A percentile compares a stretch with the other conserved stretches of the same genome.
phyloP scores from a whole-genome alignment of 2,797 vertebrate species.

The Enteromius afrohamiltoni region DNA sequence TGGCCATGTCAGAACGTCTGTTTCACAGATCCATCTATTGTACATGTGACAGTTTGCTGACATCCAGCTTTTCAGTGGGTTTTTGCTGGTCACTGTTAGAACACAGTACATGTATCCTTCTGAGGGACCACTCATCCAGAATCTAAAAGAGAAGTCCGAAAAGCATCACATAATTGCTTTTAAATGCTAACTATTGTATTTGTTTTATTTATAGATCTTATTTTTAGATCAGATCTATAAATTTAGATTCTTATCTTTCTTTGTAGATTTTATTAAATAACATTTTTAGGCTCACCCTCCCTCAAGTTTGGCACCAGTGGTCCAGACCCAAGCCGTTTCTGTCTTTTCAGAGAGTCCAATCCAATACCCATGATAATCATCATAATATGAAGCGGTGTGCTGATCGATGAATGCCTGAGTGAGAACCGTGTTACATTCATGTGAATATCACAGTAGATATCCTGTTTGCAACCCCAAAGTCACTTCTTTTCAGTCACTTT shows the following conservation, averaged over 20 bases:
- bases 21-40: slow-evolving; percentile 57
- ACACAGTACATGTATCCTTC: fast-evolving
- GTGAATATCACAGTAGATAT: background rate
- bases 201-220: background rate
- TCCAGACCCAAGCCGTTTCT: slow-evolving; percentile 62
- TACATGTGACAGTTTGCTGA: fast-evolving
- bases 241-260: too few relatives aligned
- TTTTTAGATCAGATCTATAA: too few relatives aligned
- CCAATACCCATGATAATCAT: slow-evolving; percentile 64
- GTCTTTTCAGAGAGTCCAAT: slow-evolving; percentile 61
- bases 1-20: slow-evolving; percentile 38
- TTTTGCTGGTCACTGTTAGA: background rate
- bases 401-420: slow-evolving; percentile 70
- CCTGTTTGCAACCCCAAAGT: background rate
- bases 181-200: background rate
- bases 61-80: slow-evolving; percentile 28
- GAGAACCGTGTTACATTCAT: background rate
- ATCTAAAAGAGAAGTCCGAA: slow-evolving; percentile 47
- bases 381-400: background rate
- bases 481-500: background rate
- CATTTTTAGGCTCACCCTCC: slow-evolving; percentile 34
- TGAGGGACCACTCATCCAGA: background rate
- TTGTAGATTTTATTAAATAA: background rate
- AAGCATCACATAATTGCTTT: background rate
- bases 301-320: slow-evolving; percentile 38